Base-by-base conservation (phyloP, 1,140 invertebrate species). In the Trachelipus rathkii region DNA sequence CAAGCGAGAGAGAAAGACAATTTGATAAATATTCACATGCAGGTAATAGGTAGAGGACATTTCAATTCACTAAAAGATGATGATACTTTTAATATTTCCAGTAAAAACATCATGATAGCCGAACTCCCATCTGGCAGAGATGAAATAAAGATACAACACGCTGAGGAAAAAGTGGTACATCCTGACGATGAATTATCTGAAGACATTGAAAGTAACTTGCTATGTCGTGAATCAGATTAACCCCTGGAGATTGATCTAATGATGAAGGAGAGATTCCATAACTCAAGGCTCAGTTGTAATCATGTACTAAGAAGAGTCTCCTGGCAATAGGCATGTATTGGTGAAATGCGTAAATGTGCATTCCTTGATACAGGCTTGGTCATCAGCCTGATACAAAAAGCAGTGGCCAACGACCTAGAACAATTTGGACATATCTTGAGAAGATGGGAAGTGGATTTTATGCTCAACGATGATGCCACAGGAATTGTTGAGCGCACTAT, bases 1-100 rank as follows among this genome's bases (percentile, higher is more conserved):
- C 71, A 43, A 72, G 33, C 71, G n/a, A 72, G 44, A 45, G 19
- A 72, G 8, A 10, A 72, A 13, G 33, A 43, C 0, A 45, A 72
- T 43, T 10, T 46, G 2, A 10, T 1, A 11, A 43, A 45, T 46
- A 43, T 72, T 13, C 71, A 72, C 43, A 44, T 72, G 8, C 69
- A 71, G 4, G 13, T 23, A 15, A 0, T n/a, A 8, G 23, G 23
- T 24, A 8, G 69, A 66, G 69, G 3, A 24, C 13, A n/a, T 10
- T 23, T 71, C 23, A n/a, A 23, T 23, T 10, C 13, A 3, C 4
- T 71, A 43, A 23, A 24, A 71, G 69, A n/a, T 24, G 43, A 1
- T 10, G 8, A 4, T 15, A 21, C 23, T 4, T 71, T 24, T 10
- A 21, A n/a, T 15, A 23, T 8, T 3, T 21, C 15, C 21, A 3